These are phyloP conservation scores for Puffinus mauretanicus DNA, from an alignment of 2,113 vertebrate species.

Conservation along the genomic window DNA sequence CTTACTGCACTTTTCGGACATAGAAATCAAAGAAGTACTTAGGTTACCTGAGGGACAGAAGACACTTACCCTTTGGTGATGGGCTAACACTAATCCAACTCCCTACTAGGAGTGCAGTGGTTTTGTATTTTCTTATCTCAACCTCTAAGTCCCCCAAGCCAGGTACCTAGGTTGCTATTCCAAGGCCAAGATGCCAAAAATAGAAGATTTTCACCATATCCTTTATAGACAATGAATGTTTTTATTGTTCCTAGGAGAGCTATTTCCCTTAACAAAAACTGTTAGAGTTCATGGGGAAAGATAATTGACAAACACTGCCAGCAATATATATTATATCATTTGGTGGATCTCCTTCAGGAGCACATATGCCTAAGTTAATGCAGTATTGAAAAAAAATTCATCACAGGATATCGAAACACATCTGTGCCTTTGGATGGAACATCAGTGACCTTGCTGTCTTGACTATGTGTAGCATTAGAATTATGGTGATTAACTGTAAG, in stretches of 20 bases:
- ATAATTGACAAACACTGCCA: neutral
- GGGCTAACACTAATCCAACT: neutral
- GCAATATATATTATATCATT: neutral
- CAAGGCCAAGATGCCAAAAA: neutral
- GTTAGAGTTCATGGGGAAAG: neutral
- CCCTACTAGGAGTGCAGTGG: fast-evolving
- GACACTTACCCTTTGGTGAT: neutral
- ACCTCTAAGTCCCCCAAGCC: neutral
- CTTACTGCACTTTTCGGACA: neutral
- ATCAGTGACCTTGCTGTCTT: neutral
- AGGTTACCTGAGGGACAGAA: neutral
- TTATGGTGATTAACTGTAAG: neutral
- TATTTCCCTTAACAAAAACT: neutral
- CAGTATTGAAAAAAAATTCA: neutral
- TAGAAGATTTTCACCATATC: neutral
- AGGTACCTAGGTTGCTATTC: neutral
- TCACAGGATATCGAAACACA: neutral
- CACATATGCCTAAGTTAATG: neutral
- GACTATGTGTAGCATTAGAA: neutral
- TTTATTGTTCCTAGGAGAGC: neutral
- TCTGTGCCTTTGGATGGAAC: neutral
- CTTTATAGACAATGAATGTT: neutral
- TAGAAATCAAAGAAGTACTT: neutral
- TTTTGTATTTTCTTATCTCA: neutral
- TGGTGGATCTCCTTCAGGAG: neutral